Base-by-base conservation (phyloP, 2,888 invertebrate species). In the Neuroscelio doddi region DNA sequence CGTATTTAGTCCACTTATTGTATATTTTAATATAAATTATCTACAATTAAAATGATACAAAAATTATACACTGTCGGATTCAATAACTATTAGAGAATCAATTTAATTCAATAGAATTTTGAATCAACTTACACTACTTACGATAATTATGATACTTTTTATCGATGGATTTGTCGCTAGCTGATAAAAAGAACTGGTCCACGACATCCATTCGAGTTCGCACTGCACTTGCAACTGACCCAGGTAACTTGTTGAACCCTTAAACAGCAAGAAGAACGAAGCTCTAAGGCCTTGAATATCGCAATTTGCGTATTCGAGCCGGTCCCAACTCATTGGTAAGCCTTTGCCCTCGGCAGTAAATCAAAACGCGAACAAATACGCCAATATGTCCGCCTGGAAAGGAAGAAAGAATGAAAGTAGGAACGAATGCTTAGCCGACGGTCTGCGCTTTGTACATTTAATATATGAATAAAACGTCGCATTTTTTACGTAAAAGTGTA, bases 191-290 rank as follows among this genome's bases (percentile, higher is more conserved):
- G 41, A 64, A 56, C 65, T 59, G 47, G 45, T 49, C 46, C 14
- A 51, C 39, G 52, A 66, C 64, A 72, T 77, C 80, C 74, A 73
- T 57, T 61, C 77, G 50, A 66, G 57, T 64, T 62, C 61, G 52
- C 77, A 71, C 74, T 77, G 79, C 75, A 77, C 74, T 73, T 72
- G 58, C 76, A 79, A 83, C 83, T 83, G 83, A 82, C 59, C 63
- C 77, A 76, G 77, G 75, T 77, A 76, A 67, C 69, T 59, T 57
- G 47, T 45, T 53, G 59, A 74, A 71, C 70, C 75, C 75, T 71
- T 72, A 57, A 64, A 56, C 49, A 16, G 9, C 42, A 46, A 55
- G 67, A 57, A 55, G 29, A 56, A 47, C 61, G 49, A 59, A 65
- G 42, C 59, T 47, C 44, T 41, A 42, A 53, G 76, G 69, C 83